Evolutionary conservation across 2,113 vertebrate genomes (phyloP).

Genomic region (Crotophaga sulcirostris): DNA sequence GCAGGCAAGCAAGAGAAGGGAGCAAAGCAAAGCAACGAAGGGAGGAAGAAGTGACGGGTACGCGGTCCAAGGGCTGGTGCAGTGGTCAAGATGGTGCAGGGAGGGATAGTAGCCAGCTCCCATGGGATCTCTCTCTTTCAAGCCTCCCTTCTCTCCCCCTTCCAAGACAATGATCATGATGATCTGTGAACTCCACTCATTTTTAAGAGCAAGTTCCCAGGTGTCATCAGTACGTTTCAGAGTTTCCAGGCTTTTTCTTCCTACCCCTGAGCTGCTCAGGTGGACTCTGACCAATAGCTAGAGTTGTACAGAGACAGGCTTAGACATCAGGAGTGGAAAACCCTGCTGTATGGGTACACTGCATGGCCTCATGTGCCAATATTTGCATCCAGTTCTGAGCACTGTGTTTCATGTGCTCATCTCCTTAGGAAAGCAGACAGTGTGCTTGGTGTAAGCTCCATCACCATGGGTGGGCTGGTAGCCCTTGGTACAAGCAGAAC

Average conservation of each 20-base stretch:
- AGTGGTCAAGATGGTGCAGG: not conserved
- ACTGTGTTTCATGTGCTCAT: fast-evolving
- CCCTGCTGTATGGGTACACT: no score
- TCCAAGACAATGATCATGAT: not conserved
- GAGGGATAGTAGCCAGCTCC: not conserved
- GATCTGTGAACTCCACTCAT: not conserved
- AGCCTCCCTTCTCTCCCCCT: not conserved
- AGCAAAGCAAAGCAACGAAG: not conserved
- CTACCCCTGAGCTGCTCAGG: not conserved
- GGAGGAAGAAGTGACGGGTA: not conserved
- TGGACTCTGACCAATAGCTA: not conserved
- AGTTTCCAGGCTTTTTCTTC: not conserved
- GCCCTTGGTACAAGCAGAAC: not conserved
- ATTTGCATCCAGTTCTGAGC: not conserved
- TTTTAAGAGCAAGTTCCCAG: not conserved
- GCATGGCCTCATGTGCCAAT: fast-evolving
- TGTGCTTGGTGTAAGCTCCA: not conserved
- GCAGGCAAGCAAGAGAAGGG: not conserved
- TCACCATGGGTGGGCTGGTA: not conserved
- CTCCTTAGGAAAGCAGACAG: not conserved
- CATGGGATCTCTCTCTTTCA: fast-evolving
- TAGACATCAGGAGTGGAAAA: not conserved
- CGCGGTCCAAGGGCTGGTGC: not conserved
- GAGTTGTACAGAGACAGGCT: not conserved
- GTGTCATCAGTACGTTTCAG: not conserved